Evolutionary conservation across 2,888 invertebrate genomes (phyloP), one percentile per base, ranked within the genome.

Genomic region (Cabera pusaria): DNA sequence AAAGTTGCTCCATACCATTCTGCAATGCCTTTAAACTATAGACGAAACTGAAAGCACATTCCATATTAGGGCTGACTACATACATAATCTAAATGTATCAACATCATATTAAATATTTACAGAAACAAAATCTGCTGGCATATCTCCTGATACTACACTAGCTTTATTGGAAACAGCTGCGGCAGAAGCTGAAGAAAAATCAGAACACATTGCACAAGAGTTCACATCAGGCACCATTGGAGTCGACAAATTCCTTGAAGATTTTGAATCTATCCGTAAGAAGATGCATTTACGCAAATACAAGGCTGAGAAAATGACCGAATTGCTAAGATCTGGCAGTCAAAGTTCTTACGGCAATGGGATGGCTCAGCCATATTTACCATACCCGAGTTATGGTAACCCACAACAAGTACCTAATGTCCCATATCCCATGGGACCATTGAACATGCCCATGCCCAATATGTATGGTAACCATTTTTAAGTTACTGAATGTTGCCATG

Each of bases 251-350:
- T 99, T 98, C 71, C 81, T 98, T 2, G 95, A 96, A 43, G 92
- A 95, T 39, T 99, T 97, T 76, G 90, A 95, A 38, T 90, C 91
- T 0, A 91, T 92, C 44, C 92, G 98, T 24, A 86, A 78, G 49
- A 72, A 68, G 44, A 87, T 87, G 87, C 87, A 87, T 27, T 48
- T 86, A 93, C 91, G 97, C 28, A 94, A 96, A 69, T 94, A 98
- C 5, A 98, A 98, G 86, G 93, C 96, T 0, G 98, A 99, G 51
- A 98, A 98, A 87, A 93, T 99, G 93, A 90, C 92, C 26, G 96
- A 96, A 64, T 75, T 96, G 5, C 82, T 95, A 12, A 69, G 82
- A 52, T 71, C 75, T 20, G 77, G 82, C 1, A 71, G 49, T 40
- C 78, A 79, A 49, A 69, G 60, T 62, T 61, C 72, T 1, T 84